Evolutionary conservation across 1,140 invertebrate genomes (phyloP).

Genomic region (Leptonema lineaticorne): DNA sequence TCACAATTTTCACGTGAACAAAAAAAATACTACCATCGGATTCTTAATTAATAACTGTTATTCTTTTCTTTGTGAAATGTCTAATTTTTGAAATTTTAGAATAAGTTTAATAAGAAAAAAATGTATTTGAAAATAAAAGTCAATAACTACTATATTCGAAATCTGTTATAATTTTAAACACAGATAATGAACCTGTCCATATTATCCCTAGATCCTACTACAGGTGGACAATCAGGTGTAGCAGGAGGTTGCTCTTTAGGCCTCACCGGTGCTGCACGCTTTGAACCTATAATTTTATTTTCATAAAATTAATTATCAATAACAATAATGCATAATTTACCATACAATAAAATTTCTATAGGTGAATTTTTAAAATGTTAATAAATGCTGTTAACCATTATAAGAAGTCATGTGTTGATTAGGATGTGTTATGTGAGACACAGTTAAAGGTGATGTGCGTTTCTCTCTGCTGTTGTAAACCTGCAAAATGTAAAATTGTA

Average conservation of each 20-base stretch:
- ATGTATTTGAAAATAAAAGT: too few species aligned
- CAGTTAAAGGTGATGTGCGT: constrained; percentile 56
- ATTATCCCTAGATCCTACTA: constrained; percentile 56
- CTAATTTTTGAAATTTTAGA: too few species aligned
- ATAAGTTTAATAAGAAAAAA: too few species aligned
- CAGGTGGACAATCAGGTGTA: constrained; percentile 57
- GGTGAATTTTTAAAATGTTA: too few species aligned
- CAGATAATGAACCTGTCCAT: constrained; percentile 56
- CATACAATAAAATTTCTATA: background rate
- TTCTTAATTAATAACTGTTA: too few species aligned
- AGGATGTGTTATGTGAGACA: constrained; percentile 49
- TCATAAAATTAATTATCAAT: too few species aligned
- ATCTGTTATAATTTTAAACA: constrained; percentile 9
- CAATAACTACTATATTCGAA: too few species aligned
- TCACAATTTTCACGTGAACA: too few species aligned
- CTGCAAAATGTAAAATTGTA: constrained; percentile 38
- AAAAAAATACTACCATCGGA: too few species aligned
- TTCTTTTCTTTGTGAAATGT: too few species aligned
- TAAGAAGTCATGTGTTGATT: constrained; percentile 45
- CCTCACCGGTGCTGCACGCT: constrained; percentile 59
- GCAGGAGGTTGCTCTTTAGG: constrained; percentile 63
- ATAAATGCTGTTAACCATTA: constrained; percentile 48
- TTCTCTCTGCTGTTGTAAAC: constrained; percentile 54
- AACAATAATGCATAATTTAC: background rate
- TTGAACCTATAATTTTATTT: constrained; percentile 58